A percentile compares a stretch with the other conserved stretches of the same genome.
phyloP scores from a whole-genome alignment of 2,888 invertebrate genomes.

The Agrilus mali region DNA sequence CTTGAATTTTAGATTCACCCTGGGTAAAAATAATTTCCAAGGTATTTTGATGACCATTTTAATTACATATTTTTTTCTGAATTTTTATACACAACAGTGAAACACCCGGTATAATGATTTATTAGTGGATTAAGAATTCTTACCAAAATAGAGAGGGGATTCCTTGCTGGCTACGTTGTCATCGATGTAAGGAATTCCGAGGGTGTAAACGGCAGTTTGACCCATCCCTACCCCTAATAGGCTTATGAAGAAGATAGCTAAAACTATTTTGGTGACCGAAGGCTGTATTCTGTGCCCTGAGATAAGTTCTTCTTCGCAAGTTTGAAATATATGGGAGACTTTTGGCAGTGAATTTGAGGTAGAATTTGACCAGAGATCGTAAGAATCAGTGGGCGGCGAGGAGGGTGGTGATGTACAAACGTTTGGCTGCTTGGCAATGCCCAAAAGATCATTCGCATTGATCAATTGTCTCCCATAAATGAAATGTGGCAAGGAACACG shows the following conservation, averaged over 20 bases:
- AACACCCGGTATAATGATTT: too few relatives aligned
- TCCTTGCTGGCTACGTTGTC: constrained; percentile 88
- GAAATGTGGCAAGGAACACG: constrained; percentile 79
- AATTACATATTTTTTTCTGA: too few relatives aligned
- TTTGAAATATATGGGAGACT: constrained; percentile 18
- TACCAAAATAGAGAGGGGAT: constrained; percentile 84
- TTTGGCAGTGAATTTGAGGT: constrained; percentile 7
- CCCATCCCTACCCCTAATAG: constrained; percentile 82
- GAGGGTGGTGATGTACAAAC: constrained; percentile 25
- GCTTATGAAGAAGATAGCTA: constrained; percentile 80
- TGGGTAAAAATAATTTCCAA: too few relatives aligned
- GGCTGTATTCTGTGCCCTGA: constrained; percentile 56
- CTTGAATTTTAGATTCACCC: too few relatives aligned
- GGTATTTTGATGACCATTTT: too few relatives aligned
- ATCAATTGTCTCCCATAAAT: constrained; percentile 67
- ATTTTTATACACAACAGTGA: too few relatives aligned
- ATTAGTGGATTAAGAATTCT: constrained; percentile 24
- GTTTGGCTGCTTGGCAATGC: constrained; percentile 31
- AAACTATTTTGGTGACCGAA: constrained; percentile 66
- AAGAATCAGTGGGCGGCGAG: constrained; percentile 8
- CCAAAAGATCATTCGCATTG: constrained; percentile 37
- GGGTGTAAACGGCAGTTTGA: constrained; percentile 82
- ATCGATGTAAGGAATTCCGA: constrained; percentile 88
- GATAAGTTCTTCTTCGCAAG: constrained; percentile 39
- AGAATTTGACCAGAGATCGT: constrained; percentile 8